Evolutionary conservation across 2,888 invertebrate genomes (phyloP).

Genomic region (Cephus pygmeus): DNA sequence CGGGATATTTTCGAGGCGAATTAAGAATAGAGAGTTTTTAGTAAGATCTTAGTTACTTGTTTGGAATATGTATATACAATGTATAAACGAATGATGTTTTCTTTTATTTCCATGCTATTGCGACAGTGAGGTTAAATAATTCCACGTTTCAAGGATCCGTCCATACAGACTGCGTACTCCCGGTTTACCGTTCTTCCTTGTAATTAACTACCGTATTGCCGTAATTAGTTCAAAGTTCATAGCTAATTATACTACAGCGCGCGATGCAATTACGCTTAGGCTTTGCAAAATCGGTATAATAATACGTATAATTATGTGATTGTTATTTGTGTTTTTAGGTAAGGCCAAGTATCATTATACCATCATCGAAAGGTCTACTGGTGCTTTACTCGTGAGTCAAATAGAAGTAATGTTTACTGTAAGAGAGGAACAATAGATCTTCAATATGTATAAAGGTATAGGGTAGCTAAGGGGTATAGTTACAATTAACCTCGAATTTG

Average conservation of each 20-base stretch:
- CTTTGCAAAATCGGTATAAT: neutral
- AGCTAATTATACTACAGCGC: conserved; percentile 34
- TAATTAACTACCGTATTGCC: conserved; percentile 43
- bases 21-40: neutral
- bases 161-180: neutral
- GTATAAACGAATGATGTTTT: neutral
- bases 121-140: neutral
- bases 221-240: conserved; percentile 40
- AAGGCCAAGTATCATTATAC: neutral
- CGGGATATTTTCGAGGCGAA: neutral
- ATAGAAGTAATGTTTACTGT: neutral
- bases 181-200: conserved; percentile 27
- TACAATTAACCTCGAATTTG: neutral
- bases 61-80: neutral
- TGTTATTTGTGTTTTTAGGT: neutral
- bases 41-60: neutral
- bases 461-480: neutral
- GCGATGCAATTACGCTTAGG: neutral
- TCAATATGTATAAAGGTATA: neutral
- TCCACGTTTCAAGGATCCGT: neutral
- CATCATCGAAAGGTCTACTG: neutral
- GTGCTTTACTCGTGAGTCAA: neutral
- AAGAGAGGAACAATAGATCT: neutral
- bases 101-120: neutral
- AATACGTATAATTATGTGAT: neutral